phyloP scores from a whole-genome alignment of 2,113 vertebrate genomes.

The Amazona guildingii region DNA sequence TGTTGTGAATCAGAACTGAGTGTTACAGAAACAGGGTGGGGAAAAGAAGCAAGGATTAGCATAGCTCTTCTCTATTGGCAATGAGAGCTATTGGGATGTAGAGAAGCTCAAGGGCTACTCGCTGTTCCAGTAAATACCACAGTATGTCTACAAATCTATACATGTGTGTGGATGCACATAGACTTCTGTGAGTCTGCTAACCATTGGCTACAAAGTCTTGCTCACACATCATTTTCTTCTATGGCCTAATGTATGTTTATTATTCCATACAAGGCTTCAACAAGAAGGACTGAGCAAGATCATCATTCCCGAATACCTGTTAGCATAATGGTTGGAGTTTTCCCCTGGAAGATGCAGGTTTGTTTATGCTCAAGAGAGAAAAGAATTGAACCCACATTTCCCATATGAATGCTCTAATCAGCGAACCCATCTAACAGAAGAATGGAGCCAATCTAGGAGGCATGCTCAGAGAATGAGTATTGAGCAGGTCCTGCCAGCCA shows the following conservation, averaged over 20 bases:
- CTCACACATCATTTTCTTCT: not conserved
- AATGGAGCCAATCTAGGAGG: constrained; percentile 51
- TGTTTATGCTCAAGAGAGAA: constrained; percentile 34
- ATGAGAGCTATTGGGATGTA: not conserved
- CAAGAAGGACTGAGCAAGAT: not conserved
- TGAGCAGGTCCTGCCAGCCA: constrained; percentile 1
- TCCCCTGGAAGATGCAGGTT: constrained; percentile 16
- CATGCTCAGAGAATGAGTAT: not conserved
- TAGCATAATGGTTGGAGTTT: constrained; percentile 52
- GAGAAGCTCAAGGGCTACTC: not conserved
- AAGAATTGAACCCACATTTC: constrained; percentile 49
- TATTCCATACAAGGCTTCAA: constrained; percentile 50
- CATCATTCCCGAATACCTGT: not conserved
- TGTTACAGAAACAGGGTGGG: rapidly evolving
- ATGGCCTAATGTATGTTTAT: constrained; percentile 38
- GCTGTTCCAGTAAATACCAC: not conserved
- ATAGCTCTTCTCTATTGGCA: not conserved
- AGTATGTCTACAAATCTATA: not conserved
- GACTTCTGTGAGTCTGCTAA: not conserved
- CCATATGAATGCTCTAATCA: constrained; percentile 58
- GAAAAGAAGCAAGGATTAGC: not conserved
- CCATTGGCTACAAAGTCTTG: not conserved
- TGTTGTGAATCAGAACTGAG: rapidly evolving
- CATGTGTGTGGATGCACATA: rapidly evolving
- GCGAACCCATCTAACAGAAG: constrained; percentile 41